These are phyloP conservation scores for Brachyopa scutellaris DNA, from an alignment of 2,888 invertebrate species.

Conservation along the genomic window DNA sequence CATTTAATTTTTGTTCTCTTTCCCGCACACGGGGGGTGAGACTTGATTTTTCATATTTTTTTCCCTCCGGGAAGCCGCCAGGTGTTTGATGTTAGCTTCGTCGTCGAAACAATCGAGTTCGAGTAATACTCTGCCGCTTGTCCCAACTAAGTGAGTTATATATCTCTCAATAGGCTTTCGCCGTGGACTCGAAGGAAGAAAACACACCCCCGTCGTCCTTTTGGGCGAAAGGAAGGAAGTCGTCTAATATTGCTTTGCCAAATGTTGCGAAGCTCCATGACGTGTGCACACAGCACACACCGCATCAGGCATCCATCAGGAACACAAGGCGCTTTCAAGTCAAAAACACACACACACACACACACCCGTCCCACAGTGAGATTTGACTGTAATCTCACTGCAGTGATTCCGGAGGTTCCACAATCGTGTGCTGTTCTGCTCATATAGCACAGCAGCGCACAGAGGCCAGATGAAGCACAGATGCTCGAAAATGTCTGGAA, in stretches of 20 bases:
- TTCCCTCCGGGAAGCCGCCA: conserved; percentile 16
- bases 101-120: conserved; percentile 60
- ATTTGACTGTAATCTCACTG: conserved; percentile 71
- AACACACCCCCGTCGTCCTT: conserved; percentile 26
- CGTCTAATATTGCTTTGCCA: conserved; percentile 67
- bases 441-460: conserved; percentile 11
- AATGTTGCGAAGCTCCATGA: conserved; percentile 64
- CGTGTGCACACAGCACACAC: conserved; percentile 53
- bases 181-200: conserved; percentile 43
- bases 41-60: conserved; percentile 45
- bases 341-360: conserved; percentile 37
- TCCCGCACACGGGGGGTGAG: conserved; percentile 1
- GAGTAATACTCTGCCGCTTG: conserved; percentile 41
- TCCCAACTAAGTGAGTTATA: conserved; percentile 67
- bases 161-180: conserved; percentile 62
- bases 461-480: conserved; percentile 80
- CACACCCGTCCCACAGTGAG: background rate
- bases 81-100: conserved; percentile 63
- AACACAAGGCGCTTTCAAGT: conserved; percentile 62
- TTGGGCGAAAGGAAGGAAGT: conserved; percentile 33
- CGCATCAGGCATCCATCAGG: conserved; percentile 71
- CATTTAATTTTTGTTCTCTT: conserved; percentile 29
- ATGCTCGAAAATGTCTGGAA: conserved; percentile 76
- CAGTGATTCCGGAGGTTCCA: conserved; percentile 68
- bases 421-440: conserved; percentile 11